These are phyloP conservation scores for Pluvianellus socialis DNA, from an alignment of 2,113 vertebrate genomes.

Conservation along the genomic window DNA sequence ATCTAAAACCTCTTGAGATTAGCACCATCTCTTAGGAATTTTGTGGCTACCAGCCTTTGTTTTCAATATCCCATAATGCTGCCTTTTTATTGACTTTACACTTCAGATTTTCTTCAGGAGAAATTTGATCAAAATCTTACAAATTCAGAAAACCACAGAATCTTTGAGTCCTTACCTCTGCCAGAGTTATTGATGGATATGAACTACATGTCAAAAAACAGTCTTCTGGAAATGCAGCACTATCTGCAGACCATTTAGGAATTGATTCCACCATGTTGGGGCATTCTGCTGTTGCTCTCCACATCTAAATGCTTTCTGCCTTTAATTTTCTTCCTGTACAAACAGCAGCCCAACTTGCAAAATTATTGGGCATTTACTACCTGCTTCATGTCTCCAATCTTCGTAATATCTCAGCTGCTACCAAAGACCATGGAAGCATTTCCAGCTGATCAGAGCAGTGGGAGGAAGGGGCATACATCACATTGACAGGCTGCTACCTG, in stretches of 20 bases:
- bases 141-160: background rate
- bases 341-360: background rate
- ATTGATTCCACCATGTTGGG: background rate
- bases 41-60: background rate
- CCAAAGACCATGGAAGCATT: background rate
- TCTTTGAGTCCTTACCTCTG: background rate
- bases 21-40: background rate
- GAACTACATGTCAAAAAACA: background rate
- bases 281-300: background rate
- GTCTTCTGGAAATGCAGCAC: background rate
- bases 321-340: background rate
- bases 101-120: background rate
- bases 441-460: background rate
- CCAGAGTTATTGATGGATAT: background rate
- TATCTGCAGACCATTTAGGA: background rate
- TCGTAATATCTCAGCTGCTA: background rate
- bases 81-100: background rate
- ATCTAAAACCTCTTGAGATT: background rate
- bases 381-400: background rate
- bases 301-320: background rate
- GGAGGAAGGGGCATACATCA: background rate
- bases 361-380: background rate
- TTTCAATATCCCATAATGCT: background rate
- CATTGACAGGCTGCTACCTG: background rate
- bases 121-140: background rate